Percentiles rank a stretch among this genome's conserved stretches.
These are phyloP conservation scores for Bolinopsis microptera DNA, from an alignment of 37 sponge, comb jelly and placozoan species.

Conservation along the genomic window DNA sequence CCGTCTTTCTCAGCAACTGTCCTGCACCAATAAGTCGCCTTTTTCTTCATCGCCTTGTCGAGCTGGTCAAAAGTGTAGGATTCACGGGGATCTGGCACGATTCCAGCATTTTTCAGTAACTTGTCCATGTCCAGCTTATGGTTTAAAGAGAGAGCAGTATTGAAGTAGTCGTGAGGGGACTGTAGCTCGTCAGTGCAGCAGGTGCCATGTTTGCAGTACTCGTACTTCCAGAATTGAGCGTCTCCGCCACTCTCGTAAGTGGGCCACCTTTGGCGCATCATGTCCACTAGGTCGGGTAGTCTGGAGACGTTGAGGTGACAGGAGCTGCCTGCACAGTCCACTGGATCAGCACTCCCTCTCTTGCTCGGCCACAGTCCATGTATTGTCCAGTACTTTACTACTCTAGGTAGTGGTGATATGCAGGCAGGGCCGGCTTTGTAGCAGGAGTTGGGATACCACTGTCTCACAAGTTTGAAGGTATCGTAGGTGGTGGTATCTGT, in stretches of 20 bases:
- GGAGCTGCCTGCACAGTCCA: not conserved
- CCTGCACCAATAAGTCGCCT: not conserved
- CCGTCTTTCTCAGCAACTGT: not conserved
- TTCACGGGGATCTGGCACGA: not conserved
- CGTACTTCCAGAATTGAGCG: not conserved
- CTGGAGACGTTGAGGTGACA: not conserved
- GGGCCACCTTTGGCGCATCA: not conserved
- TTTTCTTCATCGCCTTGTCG: not conserved
- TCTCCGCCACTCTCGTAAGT: not conserved
- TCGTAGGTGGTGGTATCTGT: not conserved
- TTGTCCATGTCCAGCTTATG: not conserved
- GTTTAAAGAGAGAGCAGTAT: not conserved
- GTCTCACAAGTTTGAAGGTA: not conserved
- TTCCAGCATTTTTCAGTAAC: not conserved
- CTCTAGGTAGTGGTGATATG: not conserved
- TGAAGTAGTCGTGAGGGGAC: not conserved
- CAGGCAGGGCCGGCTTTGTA: not conserved
- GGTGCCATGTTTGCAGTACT: constrained; percentile 42
- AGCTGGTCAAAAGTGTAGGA: not conserved
- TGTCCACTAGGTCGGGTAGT: not conserved
- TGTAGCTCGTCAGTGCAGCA: not conserved
- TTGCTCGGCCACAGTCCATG: constrained; percentile 29
- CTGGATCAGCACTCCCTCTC: not conserved
- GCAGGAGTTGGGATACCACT: constrained; percentile 18
- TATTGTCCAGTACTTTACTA: not conserved